These are phyloP conservation scores for Spilosoma lubricipeda DNA, from an alignment of 2,888 invertebrate genomes.

Conservation along the genomic window DNA sequence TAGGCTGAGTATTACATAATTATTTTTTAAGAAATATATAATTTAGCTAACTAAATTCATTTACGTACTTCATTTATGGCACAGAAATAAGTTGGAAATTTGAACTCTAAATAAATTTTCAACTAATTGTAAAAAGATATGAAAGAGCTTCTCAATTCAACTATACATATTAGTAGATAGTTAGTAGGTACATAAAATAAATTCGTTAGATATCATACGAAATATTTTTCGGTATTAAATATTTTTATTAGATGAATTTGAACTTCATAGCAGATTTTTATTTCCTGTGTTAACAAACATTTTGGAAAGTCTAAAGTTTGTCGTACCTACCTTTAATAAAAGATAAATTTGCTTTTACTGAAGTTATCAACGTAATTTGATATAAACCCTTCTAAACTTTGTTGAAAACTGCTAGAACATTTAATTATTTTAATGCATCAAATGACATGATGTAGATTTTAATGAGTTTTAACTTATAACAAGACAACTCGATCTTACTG, in stretches of 20 bases:
- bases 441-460: neutral
- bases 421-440: neutral
- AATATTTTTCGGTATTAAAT: too few species aligned
- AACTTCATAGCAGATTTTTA: neutral
- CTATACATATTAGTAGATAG: too few species aligned
- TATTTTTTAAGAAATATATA: too few species aligned
- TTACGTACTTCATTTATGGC: neutral
- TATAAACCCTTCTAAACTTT: neutral
- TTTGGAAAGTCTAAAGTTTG: neutral
- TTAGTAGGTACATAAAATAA: too few species aligned
- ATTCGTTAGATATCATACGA: too few species aligned
- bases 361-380: neutral
- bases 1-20: neutral
- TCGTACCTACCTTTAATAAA: neutral
- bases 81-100: neutral
- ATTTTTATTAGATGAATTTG: neutral
- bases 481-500: neutral
- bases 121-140: neutral
- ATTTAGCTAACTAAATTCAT: neutral
- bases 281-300: neutral
- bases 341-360: neutral
- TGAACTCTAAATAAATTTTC: neutral
- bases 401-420: neutral
- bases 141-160: neutral
- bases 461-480: neutral